phyloP scores from a whole-genome alignment of 1,140 invertebrate genomes.

The Chironomus striatipennis region DNA sequence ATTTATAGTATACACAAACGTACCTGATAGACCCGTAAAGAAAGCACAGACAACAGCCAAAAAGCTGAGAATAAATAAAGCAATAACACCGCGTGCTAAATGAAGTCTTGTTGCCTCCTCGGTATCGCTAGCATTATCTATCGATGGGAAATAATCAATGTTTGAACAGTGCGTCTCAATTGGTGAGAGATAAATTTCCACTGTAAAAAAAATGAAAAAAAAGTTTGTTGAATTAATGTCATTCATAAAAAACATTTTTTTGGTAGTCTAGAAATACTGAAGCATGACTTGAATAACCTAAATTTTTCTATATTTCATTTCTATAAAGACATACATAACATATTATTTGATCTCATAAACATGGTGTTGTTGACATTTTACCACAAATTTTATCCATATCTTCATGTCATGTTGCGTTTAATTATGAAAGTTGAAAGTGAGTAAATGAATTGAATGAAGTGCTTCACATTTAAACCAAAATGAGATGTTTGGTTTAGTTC shows the following conservation, averaged over 20 bases:
- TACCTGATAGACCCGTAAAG: conserved; percentile 71
- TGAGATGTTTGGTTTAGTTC: neutral
- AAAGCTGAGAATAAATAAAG: conserved; percentile 76
- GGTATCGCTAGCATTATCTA: conserved; percentile 35
- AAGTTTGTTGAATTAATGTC: conserved; percentile 23
- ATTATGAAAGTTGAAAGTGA: conserved; percentile 9
- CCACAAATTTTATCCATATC: neutral
- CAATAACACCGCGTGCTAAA: conserved; percentile 85
- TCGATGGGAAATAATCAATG: conserved; percentile 72
- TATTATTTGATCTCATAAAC: neutral
- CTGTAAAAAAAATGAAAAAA: conserved; percentile 51
- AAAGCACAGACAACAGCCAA: conserved; percentile 84
- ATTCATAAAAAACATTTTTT: neutral
- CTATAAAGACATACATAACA: neutral
- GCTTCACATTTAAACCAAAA: neutral
- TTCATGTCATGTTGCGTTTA: neutral
- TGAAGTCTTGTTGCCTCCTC: conserved; percentile 51
- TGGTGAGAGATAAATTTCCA: conserved; percentile 81
- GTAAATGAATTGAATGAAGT: neutral
- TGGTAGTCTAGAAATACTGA: neutral
- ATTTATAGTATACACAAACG: neutral
- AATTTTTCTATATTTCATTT: neutral
- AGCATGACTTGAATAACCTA: neutral
- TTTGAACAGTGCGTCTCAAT: conserved; percentile 92
- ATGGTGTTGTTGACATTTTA: conserved; percentile 22